These are phyloP conservation scores for Zaprionus ornatus DNA, from an alignment of 1,140 invertebrate species.

Conservation along the genomic window DNA sequence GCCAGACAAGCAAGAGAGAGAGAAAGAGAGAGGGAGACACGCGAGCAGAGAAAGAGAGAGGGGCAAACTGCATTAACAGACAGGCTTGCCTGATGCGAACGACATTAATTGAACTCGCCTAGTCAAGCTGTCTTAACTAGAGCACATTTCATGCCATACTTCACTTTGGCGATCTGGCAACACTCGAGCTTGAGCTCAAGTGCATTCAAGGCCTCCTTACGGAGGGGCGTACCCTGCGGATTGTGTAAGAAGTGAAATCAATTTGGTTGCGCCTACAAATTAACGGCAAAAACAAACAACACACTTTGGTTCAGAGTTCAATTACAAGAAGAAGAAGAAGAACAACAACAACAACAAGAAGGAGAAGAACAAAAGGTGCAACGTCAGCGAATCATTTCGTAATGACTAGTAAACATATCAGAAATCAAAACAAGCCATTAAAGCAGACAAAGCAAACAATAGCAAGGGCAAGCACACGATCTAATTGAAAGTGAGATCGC, in stretches of 20 bases:
- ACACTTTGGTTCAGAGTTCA: slow-evolving; percentile 67
- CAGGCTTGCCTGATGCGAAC: slow-evolving; percentile 39
- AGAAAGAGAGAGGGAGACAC: not conserved
- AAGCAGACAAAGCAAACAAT: slow-evolving; percentile 33
- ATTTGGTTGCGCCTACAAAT: slow-evolving; percentile 55
- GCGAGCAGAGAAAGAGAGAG: not conserved
- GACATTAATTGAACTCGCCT: slow-evolving; percentile 49
- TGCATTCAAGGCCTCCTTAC: slow-evolving; percentile 55
- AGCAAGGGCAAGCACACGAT: slow-evolving; percentile 63
- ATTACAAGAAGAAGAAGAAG: slow-evolving; percentile 40
- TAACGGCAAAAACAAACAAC: slow-evolving; percentile 47
- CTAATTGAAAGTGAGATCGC: slow-evolving; percentile 63
- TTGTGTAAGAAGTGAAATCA: slow-evolving; percentile 58
- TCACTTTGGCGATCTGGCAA: slow-evolving; percentile 18
- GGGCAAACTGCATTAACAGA: not conserved
- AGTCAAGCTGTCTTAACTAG: slow-evolving; percentile 8
- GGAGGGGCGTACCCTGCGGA: slow-evolving; percentile 33
- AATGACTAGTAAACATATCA: slow-evolving; percentile 51
- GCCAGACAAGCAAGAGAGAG: slow-evolving; percentile 39
- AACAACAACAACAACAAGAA: not conserved
- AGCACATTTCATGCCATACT: slow-evolving; percentile 25
- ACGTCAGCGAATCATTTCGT: slow-evolving; percentile 45
- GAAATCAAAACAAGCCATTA: slow-evolving; percentile 45
- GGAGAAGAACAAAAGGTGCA: slow-evolving; percentile 34
- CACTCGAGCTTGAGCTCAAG: slow-evolving; percentile 27